Percentiles rank a stretch among this genome's conserved stretches.
Conservation (phyloP, 1,140 invertebrate species). For the Lordiphosa collinella region DNA sequence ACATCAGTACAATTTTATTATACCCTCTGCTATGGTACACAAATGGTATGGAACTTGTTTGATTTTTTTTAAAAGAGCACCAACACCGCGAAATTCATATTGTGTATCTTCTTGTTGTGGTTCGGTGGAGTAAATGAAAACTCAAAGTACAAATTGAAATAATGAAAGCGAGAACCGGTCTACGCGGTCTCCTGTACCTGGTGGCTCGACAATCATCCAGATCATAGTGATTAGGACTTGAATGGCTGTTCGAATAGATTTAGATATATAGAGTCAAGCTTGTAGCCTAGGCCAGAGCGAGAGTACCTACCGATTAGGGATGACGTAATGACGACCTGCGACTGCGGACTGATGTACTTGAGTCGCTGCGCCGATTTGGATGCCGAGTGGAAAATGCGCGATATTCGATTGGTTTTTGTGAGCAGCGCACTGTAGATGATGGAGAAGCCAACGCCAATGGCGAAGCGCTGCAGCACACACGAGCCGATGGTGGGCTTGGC, state of each 20-base stretch:
- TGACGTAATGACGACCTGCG: constrained; percentile 86
- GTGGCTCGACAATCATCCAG: constrained; percentile 86
- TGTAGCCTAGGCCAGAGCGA: too few species aligned
- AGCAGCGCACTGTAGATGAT: constrained; percentile 91
- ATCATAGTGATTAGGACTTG: constrained; percentile 86
- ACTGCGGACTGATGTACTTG: constrained; percentile 81
- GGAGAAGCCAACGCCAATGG: constrained; percentile 89
- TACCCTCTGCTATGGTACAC: too few species aligned
- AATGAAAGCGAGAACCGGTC: too few species aligned
- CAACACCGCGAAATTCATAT: too few species aligned
- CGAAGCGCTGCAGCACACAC: constrained; percentile 85
- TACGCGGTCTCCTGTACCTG: constrained; percentile 50
- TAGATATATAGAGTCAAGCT: too few species aligned
- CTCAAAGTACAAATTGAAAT: too few species aligned
- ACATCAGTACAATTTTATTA: too few species aligned
- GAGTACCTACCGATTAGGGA: constrained; percentile 80
- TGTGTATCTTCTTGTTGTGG: too few species aligned
- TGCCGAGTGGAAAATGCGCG: constrained; percentile 89
- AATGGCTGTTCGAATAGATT: constrained; percentile 79
- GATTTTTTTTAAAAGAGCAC: too few species aligned
- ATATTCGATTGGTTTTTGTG: constrained; percentile 93
- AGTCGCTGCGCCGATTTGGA: constrained; percentile 91
- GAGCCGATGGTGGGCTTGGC: constrained; percentile 85
- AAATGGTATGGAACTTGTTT: too few species aligned
- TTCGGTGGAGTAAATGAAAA: too few species aligned